Base-by-base conservation (phyloP, 2,888 invertebrate genomes). In the Agonopterix arenella region DNA sequence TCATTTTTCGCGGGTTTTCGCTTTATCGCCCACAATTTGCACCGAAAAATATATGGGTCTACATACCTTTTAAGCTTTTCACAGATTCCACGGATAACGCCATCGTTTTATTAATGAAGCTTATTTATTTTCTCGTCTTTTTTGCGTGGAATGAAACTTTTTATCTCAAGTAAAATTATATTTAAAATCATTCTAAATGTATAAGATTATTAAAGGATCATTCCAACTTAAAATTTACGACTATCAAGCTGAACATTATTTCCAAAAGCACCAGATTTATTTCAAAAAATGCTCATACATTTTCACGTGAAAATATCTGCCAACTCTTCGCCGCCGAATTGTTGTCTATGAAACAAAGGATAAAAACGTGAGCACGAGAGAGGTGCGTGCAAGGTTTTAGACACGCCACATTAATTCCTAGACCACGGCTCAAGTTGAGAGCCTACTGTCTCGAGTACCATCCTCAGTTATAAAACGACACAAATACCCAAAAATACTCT, bases 341-440 rank as follows among this genome's bases (percentile, higher is more conserved):
- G 36, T 45, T 57, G 62, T 64, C 64, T 66, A 63, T 66, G 65
- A 57, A 61, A 60, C 59, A 61, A 61, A 59, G 52, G 70, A 64
- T 75, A 72, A 76, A 76, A 76, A 73, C 61, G 68, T 75, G 72
- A 74, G 68, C 67, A 68, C 63, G 59, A 54, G 65, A 68, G 65
- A 69, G 66, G 72, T 81, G 80, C 80, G 80, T 80, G 80, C 69
- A 64, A 62, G 65, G 80, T 73, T 81, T 83, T 76, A 82, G 80
- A 72, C 76, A 79, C 67, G 78, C 71, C 66, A 78, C 84, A 84
- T 84, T 86, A 84, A 84, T 84, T 80, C 73, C 80, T 81, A 82
- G 82, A 79, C 81, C 79, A 68, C 78, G 64, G 58, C 69, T 63
- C 67, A 60, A 69, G 61, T 70, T 70, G 70, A 78, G 75, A 74